These are phyloP conservation scores for Bergia sp. DNA, from an alignment of 92 coral and sea anemone genomes.

Conservation along the genomic window DNA sequence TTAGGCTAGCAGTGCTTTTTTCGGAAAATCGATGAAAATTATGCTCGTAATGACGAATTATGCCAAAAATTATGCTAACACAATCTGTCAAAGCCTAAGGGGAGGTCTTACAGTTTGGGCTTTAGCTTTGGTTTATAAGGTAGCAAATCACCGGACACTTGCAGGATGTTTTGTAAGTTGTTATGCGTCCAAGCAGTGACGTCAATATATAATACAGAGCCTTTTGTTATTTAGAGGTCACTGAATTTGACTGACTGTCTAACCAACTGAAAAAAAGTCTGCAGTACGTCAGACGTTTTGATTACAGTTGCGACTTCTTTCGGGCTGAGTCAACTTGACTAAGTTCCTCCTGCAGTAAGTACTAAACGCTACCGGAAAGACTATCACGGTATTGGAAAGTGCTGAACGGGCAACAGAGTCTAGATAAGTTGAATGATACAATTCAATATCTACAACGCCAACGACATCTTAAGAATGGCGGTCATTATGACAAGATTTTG, in stretches of 20 bases:
- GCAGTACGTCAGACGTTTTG: too few relatives aligned
- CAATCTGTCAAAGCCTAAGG: too few relatives aligned
- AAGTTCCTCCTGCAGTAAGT: neutral
- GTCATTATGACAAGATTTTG: conserved; percentile 20
- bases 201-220: neutral
- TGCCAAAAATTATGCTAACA: too few relatives aligned
- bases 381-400: neutral
- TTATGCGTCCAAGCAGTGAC: neutral
- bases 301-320: neutral
- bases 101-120: too few relatives aligned
- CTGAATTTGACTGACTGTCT: neutral
- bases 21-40: too few relatives aligned
- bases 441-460: neutral
- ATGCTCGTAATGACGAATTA: too few relatives aligned
- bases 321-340: neutral
- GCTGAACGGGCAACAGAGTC: neutral
- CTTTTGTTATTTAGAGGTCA: neutral
- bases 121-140: too few relatives aligned
- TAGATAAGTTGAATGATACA: neutral
- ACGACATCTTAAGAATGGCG: conserved; percentile 3
- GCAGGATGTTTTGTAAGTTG: neutral
- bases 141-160: too few relatives aligned
- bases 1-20: too few relatives aligned
- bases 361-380: too few relatives aligned
- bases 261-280: too few relatives aligned